Percentiles rank a stretch among this genome's conserved stretches.
Conservation (phyloP, 2,797 vertebrate genomes). For the Carcharodon carcharias region DNA sequence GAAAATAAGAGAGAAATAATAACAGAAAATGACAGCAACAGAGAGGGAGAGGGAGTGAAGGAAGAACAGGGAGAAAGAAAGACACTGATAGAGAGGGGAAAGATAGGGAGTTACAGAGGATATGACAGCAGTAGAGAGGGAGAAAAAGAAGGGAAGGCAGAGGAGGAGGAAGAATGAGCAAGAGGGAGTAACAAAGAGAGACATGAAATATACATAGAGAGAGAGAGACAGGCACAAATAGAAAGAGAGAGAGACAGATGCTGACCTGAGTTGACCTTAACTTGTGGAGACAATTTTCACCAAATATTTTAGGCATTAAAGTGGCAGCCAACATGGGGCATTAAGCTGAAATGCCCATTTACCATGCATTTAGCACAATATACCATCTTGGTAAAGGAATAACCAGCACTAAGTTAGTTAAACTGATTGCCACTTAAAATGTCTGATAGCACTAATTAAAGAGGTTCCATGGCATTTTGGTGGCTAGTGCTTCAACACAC, state of each 20-base stretch:
- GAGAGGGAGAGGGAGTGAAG: background rate
- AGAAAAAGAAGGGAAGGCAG: background rate
- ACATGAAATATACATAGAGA: background rate
- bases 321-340: background rate
- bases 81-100: background rate
- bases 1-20: background rate
- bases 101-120: background rate
- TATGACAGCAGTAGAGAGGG: background rate
- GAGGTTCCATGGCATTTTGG: background rate
- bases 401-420: background rate
- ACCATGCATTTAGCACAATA: background rate
- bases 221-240: background rate
- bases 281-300: background rate
- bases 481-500: background rate
- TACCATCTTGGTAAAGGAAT: background rate
- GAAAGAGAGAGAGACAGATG: background rate
- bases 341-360: background rate
- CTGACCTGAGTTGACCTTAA: background rate
- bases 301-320: background rate
- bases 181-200: background rate
- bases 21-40: background rate
- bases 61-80: background rate
- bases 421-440: background rate
- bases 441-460: background rate
- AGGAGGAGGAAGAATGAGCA: background rate